These are phyloP conservation scores for Tachysurus fulvidraco DNA, from an alignment of 2,113 vertebrate species.

Conservation along the genomic window DNA sequence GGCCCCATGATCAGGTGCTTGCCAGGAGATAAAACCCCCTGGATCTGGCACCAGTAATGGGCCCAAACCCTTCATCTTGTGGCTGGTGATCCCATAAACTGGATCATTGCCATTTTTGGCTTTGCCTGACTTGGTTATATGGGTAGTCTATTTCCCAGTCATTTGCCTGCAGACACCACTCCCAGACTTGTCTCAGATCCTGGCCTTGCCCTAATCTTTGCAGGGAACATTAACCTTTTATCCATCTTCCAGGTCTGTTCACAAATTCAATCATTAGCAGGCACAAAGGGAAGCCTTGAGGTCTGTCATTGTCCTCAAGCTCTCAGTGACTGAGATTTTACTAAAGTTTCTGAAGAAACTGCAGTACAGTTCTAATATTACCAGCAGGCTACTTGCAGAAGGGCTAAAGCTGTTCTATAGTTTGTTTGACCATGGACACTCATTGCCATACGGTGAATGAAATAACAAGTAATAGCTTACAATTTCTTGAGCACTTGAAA, in stretches of 20 bases:
- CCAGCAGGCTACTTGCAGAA: background rate
- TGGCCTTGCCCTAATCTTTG: background rate
- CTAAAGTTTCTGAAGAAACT: background rate
- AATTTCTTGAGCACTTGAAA: background rate
- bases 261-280: too few relatives aligned
- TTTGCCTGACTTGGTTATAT: background rate
- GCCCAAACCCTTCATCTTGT: background rate
- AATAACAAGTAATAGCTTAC: background rate
- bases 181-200: background rate
- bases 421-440: background rate
- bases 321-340: background rate
- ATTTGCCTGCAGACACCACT: background rate
- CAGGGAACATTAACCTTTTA: background rate
- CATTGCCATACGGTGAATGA: background rate
- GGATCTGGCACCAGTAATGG: background rate
- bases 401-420: background rate
- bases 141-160: too few relatives aligned
- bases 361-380: background rate
- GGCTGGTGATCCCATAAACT: background rate
- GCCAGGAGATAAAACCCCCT: background rate
- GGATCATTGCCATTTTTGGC: background rate
- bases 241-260: background rate
- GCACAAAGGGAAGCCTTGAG: background rate
- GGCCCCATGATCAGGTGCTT: background rate
- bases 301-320: background rate